These are phyloP conservation scores for Steatornis caripensis DNA, from an alignment of 2,113 vertebrate genomes.

Conservation along the genomic window DNA sequence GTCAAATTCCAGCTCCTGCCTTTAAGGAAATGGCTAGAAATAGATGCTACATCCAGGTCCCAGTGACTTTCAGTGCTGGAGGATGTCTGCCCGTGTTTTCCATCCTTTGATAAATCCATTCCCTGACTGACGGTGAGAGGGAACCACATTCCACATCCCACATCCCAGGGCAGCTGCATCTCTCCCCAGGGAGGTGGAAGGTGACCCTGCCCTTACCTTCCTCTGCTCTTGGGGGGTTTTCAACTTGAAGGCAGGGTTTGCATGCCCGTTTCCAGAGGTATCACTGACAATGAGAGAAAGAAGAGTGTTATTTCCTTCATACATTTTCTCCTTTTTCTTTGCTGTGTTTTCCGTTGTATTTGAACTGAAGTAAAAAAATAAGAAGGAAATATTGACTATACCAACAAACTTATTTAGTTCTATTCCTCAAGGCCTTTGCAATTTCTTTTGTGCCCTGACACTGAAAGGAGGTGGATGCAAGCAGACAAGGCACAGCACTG, in stretches of 20 bases:
- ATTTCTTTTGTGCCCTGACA: neutral
- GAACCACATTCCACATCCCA: neutral
- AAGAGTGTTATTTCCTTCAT: neutral
- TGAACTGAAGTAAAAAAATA: neutral
- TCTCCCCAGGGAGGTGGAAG: neutral
- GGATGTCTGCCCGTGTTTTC: neutral
- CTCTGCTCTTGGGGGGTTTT: slow-evolving; percentile 77
- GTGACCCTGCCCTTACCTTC: slow-evolving; percentile 72
- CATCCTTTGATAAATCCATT: neutral
- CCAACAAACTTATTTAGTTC: neutral
- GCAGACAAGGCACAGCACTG: neutral
- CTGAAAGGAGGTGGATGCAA: neutral
- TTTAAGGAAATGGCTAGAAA: neutral
- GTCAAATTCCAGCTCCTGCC: neutral
- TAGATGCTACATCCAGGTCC: neutral
- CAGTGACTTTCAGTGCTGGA: neutral
- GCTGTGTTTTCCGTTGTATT: neutral
- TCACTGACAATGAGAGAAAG: slow-evolving; percentile 38
- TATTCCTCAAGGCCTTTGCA: neutral
- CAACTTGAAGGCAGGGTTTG: slow-evolving; percentile 87
- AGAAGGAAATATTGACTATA: neutral
- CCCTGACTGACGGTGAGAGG: neutral
- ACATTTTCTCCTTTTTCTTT: neutral
- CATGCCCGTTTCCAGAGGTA: slow-evolving; percentile 72
- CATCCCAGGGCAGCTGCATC: neutral